Evolutionary conservation across 2,888 invertebrate species (phyloP), one percentile per base, ranked within the genome.

Genomic region (Pseudanteris insignis): DNA sequence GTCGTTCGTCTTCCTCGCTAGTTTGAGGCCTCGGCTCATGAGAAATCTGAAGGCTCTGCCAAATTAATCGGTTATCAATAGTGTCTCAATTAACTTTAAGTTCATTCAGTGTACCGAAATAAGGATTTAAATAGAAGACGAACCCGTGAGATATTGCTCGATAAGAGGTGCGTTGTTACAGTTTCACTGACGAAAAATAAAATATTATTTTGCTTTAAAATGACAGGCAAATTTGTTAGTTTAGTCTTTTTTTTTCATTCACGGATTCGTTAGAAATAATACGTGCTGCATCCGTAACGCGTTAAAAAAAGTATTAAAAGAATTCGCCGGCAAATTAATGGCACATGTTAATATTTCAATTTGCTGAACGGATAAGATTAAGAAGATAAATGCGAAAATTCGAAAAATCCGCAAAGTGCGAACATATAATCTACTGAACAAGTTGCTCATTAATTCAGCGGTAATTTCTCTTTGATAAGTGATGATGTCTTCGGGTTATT

Each of bases 1-100:
- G n/a, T n/a, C 71, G 70, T 69, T 72, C 61, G 70, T 65, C 71
- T 73, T 73, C 70, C 70, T 67, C 67, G 70, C 70, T 66, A 70
- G 71, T 69, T 67, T 67, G 69, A 65, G 40, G 54, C 40, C 50
- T 60, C 62, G 57, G 37, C 28, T 46, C 46, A 46, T 46, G 30
- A 36, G 34, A 46, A 47, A 32, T 21, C 47, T n/a, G n/a, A 51
- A 51, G 58, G 38, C 34, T 48, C 47, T 26, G 12, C 18, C 14
- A 28, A 47, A 30, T 40, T 32, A 15, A 21, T 9, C 15, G 24
- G 34, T 63, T 55, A 38, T 26, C 21, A 26, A 34, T 48, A 57
- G 53, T 63, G 43, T 29, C 26, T 44, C 15, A 18, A 32, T 40
- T 24, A 13, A 28, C 7, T 50, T 48, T 50, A n/a, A 30, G 30